A percentile compares a stretch with the other conserved stretches of the same genome.
Evolutionary conservation across 2,888 invertebrate genomes (phyloP).

Genomic region (Tuta absoluta): DNA sequence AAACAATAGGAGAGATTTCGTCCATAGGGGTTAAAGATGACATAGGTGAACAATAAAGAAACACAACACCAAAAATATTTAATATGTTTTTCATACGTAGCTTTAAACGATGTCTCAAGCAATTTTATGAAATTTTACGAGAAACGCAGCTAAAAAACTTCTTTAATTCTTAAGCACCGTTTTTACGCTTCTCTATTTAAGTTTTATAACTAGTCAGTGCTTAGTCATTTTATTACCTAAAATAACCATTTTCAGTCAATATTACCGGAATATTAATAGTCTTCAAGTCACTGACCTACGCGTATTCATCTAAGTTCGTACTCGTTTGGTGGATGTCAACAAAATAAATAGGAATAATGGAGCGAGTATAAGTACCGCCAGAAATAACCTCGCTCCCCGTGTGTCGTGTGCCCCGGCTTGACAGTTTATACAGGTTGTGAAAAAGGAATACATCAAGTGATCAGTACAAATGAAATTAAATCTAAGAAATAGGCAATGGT

Average conservation of each 20-base stretch:
- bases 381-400: constrained; percentile 13
- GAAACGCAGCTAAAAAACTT: too few species aligned
- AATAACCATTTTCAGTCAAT: constrained; percentile 14
- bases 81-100: too few species aligned
- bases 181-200: too few species aligned
- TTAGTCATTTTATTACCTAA: not conserved
- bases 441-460: not conserved
- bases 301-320: constrained; percentile 14
- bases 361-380: constrained; percentile 40
- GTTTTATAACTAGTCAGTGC: not conserved
- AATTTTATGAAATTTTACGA: too few species aligned
- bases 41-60: not conserved
- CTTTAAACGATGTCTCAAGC: too few species aligned
- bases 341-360: constrained; percentile 72
- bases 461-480: not conserved
- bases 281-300: constrained; percentile 18
- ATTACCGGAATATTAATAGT: constrained; percentile 6
- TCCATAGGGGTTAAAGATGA: not conserved
- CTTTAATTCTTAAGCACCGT: too few species aligned
- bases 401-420: constrained; percentile 5
- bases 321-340: constrained; percentile 53
- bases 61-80: not conserved
- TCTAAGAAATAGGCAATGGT: too few species aligned
- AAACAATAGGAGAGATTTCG: constrained; percentile 43
- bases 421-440: not conserved